These are phyloP conservation scores for Pseudomyrmex dendroicus DNA, from an alignment of 1,140 invertebrate species.

Conservation along the genomic window DNA sequence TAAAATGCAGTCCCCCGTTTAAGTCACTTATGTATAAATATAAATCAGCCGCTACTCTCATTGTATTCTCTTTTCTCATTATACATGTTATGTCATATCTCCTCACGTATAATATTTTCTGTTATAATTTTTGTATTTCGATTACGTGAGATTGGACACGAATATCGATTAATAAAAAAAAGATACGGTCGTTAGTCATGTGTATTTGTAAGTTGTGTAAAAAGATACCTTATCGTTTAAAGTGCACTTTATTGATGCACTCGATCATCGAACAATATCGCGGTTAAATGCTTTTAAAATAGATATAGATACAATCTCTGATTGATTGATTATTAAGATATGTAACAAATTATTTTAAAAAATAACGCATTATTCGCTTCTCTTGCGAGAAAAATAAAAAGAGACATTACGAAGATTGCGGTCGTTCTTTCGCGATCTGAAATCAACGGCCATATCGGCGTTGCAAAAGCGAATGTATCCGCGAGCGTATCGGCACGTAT, in stretches of 20 bases:
- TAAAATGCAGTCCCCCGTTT: conserved; percentile 45
- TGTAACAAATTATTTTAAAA: conserved; percentile 3
- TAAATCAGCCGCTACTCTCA: conserved; percentile 38
- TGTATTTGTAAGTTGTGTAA: neutral
- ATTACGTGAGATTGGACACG: neutral
- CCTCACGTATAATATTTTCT: neutral
- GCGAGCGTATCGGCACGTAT: conserved; percentile 37
- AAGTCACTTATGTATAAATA: conserved; percentile 23
- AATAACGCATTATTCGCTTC: neutral
- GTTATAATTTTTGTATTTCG: neutral
- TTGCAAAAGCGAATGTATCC: conserved; percentile 3
- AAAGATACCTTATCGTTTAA: conserved; percentile 24
- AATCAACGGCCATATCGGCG: conserved; percentile 24
- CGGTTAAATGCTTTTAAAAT: conserved; percentile 7
- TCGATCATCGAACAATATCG: neutral
- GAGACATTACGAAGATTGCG: conserved; percentile 65
- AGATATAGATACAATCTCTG: neutral
- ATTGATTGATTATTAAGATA: conserved; percentile 13
- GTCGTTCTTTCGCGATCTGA: conserved; percentile 23
- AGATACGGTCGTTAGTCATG: neutral
- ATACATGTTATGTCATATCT: no score
- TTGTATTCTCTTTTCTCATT: neutral
- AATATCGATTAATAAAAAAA: conserved; percentile 18
- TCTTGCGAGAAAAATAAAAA: no score
- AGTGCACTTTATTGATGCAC: conserved; percentile 14